Evolutionary conservation across 2,888 invertebrate species (phyloP).

Genomic region (Doris montereyensis): DNA sequence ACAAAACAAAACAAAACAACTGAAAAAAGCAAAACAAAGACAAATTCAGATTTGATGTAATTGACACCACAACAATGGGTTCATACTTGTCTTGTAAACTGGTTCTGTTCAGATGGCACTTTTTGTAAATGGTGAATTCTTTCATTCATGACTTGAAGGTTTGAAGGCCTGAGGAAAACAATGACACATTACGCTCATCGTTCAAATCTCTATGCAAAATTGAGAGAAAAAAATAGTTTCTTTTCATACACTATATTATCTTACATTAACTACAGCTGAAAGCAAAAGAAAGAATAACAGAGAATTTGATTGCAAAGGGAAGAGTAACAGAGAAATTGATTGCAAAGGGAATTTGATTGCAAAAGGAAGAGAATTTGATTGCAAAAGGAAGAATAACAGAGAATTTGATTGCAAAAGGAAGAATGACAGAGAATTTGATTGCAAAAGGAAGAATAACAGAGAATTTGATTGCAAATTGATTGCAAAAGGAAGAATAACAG

Average conservation of each 20-base stretch:
- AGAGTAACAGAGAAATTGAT: not conserved
- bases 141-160: slow-evolving; percentile 84
- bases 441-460: not conserved
- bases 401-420: too few species aligned
- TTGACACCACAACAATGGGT: too few species aligned
- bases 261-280: not conserved
- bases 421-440: too few species aligned
- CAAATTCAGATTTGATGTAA: too few species aligned
- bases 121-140: slow-evolving; percentile 85
- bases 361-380: not conserved
- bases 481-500: too few species aligned
- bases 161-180: slow-evolving; percentile 67
- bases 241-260: not conserved
- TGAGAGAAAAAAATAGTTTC: not conserved
- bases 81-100: slow-evolving; percentile 78
- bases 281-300: not conserved
- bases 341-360: not conserved
- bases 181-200: too few species aligned
- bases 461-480: not conserved
- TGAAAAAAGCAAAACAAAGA: too few species aligned
- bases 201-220: too few species aligned
- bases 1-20: too few species aligned
- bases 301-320: not conserved
- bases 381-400: not conserved
- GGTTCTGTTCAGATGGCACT: slow-evolving; percentile 83